Base-by-base conservation (phyloP, 2,797 vertebrate species). In the Discoglossus pictus region DNA sequence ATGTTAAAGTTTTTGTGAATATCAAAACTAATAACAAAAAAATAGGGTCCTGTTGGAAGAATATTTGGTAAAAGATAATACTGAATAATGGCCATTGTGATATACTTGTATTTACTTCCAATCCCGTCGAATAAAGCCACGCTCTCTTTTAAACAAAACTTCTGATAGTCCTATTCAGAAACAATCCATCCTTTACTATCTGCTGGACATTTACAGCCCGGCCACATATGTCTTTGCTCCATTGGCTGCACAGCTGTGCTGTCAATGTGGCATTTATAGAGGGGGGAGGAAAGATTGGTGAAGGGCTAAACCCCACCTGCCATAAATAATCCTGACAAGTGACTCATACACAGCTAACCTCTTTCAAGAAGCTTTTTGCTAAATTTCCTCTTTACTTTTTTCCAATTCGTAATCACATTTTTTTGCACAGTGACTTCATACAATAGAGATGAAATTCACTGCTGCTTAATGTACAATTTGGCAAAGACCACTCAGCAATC, bases 301-400 rank as follows among this genome's bases (percentile, higher is more conserved):
- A 12, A 10, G 4, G 16, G 11, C 16, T 9, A 40, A 17, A 21
- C 38, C 27, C 47, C 39, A 62, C 67, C 59, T 31, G 42, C 51
- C 42, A 56, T 70, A 70, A 62, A 70, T 70, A 70, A 40, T 38
- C 15, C 12, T 70, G 59, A 62, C 42, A 31, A 35, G 42, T 63
- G 34, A 61, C 47, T 68, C 48, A 61, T 61, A 25, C 23, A 39
- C 39, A 27, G 15, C 51, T 39, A 38, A 52, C 43, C 46, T 34
- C 16, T 39, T 21, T 55, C 44, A 61, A 54, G 40, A 36, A 69
- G 46, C 48, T 44, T 43, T 43, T 47, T n/a, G n/a, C n/a, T n/a
- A n/a, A n/a, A 55, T 55, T 34, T 70, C 51, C 42, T 62, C 15
- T 70, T 62, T 43, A 16, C 50, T 54, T 16, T 35, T 54, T 47